Evolutionary conservation across 2,888 invertebrate genomes (phyloP).

Genomic region (Melinopterus prodromus): DNA sequence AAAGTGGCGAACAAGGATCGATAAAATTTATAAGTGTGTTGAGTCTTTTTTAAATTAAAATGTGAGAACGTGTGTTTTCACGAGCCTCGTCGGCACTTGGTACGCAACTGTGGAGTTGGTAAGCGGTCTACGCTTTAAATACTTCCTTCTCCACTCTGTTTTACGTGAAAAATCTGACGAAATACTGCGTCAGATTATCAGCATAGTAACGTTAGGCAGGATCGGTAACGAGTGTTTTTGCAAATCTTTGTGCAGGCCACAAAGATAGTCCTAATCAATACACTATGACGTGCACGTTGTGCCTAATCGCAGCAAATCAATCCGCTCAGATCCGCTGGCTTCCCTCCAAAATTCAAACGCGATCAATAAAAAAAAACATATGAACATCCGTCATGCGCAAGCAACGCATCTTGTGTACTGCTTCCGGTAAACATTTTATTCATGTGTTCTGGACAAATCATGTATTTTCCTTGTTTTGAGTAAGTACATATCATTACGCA

Average conservation of each 20-base stretch:
- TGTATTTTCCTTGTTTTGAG: conserved; percentile 45
- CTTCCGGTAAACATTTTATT: conserved; percentile 49
- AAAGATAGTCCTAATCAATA: conserved; percentile 24
- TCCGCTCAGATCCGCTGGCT: conserved; percentile 5
- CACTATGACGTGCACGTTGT: not conserved
- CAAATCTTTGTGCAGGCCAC: not conserved
- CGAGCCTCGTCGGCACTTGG: not conserved
- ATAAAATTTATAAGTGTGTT: conserved; percentile 10
- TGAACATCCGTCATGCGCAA: conserved; percentile 46
- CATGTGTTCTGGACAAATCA: conserved; percentile 45
- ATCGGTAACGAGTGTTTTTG: not conserved
- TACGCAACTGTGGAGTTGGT: conserved; percentile 15
- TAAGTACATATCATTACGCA: conserved; percentile 38
- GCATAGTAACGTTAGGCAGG: not conserved
- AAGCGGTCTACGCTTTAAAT: conserved; percentile 15
- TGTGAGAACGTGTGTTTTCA: not conserved
- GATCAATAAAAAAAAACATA: conserved; percentile 40
- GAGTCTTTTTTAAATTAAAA: conserved; percentile 12
- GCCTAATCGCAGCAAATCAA: not conserved
- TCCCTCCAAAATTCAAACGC: conserved; percentile 38
- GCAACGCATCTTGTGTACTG: conserved; percentile 44
- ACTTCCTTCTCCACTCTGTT: conserved; percentile 14
- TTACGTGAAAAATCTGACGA: conserved; percentile 19
- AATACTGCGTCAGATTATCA: not conserved
- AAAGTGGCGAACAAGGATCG: not conserved